These are phyloP conservation scores for Aphelenchoides besseyi DNA, from an alignment of 1,140 invertebrate genomes.

Conservation along the genomic window DNA sequence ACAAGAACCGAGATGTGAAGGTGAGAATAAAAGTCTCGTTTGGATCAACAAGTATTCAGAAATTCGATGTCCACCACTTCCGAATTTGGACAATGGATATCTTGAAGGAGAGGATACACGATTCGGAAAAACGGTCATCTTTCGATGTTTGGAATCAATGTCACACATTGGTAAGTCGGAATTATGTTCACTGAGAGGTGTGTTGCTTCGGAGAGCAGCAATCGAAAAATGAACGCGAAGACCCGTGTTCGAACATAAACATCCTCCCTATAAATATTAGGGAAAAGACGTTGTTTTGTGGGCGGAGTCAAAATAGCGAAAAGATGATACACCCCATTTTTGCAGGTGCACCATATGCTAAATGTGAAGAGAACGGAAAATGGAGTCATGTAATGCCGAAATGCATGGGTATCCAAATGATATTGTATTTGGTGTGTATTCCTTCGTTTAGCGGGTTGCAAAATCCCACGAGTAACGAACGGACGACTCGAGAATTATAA, in stretches of 20 bases:
- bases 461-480: slow-evolving; percentile 80
- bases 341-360: slow-evolving; percentile 73
- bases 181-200: too few species aligned
- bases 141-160: slow-evolving; percentile 87
- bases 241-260: too few species aligned
- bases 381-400: slow-evolving; percentile 87
- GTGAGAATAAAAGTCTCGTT: slow-evolving; percentile 66
- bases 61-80: slow-evolving; percentile 87
- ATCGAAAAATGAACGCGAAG: too few species aligned
- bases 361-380: slow-evolving; percentile 83
- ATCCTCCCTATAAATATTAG: too few species aligned
- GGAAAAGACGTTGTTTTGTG: too few species aligned
- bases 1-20: slow-evolving; percentile 77
- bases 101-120: slow-evolving; percentile 84
- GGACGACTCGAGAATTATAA: slow-evolving; percentile 69
- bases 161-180: too few species aligned
- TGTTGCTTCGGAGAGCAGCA: too few species aligned
- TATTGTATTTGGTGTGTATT: background rate
- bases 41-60: slow-evolving; percentile 67
- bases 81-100: slow-evolving; percentile 86
- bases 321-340: too few species aligned
- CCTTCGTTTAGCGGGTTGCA: slow-evolving; percentile 74
- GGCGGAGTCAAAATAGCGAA: too few species aligned
- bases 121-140: slow-evolving; percentile 83
- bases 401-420: slow-evolving; percentile 70